phyloP scores from a whole-genome alignment of 2,888 invertebrate species.

The Eledona agricola region DNA sequence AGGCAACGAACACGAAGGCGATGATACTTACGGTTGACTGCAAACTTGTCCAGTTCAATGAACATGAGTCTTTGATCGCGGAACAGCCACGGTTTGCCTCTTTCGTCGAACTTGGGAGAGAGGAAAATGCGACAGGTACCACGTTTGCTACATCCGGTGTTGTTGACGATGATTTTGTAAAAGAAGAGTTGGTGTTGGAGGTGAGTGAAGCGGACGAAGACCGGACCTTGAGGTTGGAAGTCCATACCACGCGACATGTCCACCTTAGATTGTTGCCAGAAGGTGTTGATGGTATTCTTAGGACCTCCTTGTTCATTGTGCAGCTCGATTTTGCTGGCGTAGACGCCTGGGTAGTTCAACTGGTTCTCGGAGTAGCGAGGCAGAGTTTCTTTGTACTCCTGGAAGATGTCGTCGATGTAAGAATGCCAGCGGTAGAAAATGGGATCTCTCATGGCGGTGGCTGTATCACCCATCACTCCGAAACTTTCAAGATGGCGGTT shows the following conservation, averaged over 20 bases:
- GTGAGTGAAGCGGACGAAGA: conserved; percentile 78
- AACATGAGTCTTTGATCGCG: conserved; percentile 72
- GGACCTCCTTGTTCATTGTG: conserved; percentile 62
- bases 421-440: conserved; percentile 88
- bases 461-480: conserved; percentile 83
- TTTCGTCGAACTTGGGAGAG: conserved; percentile 72
- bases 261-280: conserved; percentile 83
- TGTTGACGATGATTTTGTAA: conserved; percentile 65
- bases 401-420: conserved; percentile 80
- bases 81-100: conserved; percentile 70
- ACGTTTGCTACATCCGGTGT: conserved; percentile 58
- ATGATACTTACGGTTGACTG: conserved; percentile 67
- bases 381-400: conserved; percentile 75
- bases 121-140: conserved; percentile 77
- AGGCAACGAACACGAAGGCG: conserved; percentile 36
- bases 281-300: conserved; percentile 71
- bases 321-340: conserved; percentile 68
- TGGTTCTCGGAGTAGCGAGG: conserved; percentile 70
- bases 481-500: conserved; percentile 80
- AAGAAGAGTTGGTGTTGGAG: conserved; percentile 77
- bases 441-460: conserved; percentile 88
- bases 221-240: conserved; percentile 79
- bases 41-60: conserved; percentile 80
- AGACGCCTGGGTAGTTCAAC: conserved; percentile 72
- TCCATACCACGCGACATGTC: conserved; percentile 83